Percentiles rank a stretch among this genome's conserved stretches.
These are phyloP conservation scores for Pseudomyrmex concolor DNA, from an alignment of 1,140 invertebrate genomes.

Conservation along the genomic window DNA sequence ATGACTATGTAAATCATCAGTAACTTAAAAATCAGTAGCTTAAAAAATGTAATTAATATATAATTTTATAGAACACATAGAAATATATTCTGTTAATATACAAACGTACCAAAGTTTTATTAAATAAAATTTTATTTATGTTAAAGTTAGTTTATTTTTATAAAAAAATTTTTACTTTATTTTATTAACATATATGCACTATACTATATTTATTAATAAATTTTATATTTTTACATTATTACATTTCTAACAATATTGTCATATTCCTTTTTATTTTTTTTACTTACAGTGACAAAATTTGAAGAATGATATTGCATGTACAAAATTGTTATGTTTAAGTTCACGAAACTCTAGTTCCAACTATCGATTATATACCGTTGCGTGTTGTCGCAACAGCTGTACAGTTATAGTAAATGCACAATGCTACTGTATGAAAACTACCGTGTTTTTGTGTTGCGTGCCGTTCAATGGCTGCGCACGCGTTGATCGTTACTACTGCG, in stretches of 20 bases:
- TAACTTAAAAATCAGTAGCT: background rate
- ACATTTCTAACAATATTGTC: too few species aligned
- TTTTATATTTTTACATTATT: too few species aligned
- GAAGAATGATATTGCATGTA: background rate
- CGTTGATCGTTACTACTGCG: constrained; percentile 27
- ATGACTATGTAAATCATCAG: constrained; percentile 3
- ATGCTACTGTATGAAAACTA: constrained; percentile 4
- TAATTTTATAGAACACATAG: background rate
- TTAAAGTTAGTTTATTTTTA: too few species aligned
- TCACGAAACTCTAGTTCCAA: constrained; percentile 1
- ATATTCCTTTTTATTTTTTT: too few species aligned
- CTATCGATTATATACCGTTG: constrained; percentile 26
- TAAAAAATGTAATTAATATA: background rate
- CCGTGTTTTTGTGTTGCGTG: background rate
- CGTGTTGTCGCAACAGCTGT: constrained; percentile 17
- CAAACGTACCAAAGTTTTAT: background rate
- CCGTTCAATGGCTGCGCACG: constrained; percentile 26
- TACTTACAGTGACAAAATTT: background rate
- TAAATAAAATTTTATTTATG: background rate
- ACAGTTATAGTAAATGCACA: constrained; percentile 10
- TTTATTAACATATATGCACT: too few species aligned
- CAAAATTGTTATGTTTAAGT: constrained; percentile 1
- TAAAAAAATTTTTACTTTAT: too few species aligned
- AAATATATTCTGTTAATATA: constrained; percentile 5
- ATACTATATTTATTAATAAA: too few species aligned